Conservation (phyloP, 2,888 invertebrate species). For the Drosophila koepferae region DNA sequence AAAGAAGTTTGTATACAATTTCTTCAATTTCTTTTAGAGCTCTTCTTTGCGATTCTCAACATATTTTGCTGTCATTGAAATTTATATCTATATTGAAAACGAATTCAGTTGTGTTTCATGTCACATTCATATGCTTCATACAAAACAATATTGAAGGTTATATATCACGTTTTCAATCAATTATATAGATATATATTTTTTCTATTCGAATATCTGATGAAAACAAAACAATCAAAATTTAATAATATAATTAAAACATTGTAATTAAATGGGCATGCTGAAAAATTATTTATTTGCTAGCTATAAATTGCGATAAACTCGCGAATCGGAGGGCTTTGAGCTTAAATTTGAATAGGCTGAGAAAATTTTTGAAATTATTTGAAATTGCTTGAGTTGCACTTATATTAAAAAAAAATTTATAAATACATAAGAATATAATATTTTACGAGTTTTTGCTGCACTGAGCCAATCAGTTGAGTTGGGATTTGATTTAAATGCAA, state of each 20-base stretch:
- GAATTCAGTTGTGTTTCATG: too few relatives aligned
- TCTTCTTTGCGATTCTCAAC: too few relatives aligned
- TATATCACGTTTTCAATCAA: background rate
- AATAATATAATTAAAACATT: conserved; percentile 9
- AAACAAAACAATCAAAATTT: background rate
- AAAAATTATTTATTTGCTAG: background rate
- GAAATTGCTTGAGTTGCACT: background rate
- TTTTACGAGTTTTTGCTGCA: too few relatives aligned
- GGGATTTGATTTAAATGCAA: conserved; percentile 35
- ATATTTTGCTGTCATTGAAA: too few relatives aligned
- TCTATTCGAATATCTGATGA: background rate
- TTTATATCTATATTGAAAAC: too few relatives aligned
- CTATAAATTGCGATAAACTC: conserved; percentile 10
- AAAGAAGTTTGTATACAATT: too few relatives aligned
- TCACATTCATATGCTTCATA: too few relatives aligned
- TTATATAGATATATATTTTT: background rate
- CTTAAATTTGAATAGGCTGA: background rate
- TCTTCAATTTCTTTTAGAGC: too few relatives aligned
- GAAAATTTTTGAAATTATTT: background rate
- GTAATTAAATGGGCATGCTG: conserved; percentile 3
- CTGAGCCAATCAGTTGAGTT: background rate
- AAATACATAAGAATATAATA: too few relatives aligned
- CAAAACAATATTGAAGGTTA: too few relatives aligned
- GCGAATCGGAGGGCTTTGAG: background rate
- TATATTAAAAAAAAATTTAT: background rate